Evolutionary conservation across 2,797 vertebrate species (phyloP), one percentile per base, ranked within the genome.

Genomic region (Danionella dracula): DNA sequence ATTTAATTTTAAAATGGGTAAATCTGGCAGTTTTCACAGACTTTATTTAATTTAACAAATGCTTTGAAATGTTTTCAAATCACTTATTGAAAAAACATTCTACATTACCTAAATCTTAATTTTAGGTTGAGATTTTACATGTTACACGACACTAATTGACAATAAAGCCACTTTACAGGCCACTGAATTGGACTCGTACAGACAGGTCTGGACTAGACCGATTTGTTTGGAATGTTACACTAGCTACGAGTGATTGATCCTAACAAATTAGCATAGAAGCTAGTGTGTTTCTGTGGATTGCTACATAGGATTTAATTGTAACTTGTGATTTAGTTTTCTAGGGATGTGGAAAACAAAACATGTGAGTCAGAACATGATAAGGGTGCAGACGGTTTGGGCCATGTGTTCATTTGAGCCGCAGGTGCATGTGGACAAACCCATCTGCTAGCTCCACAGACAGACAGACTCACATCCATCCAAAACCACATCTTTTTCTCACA

Each of bases 381-480:
- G 32, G 5, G 44, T 1, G 8, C 8, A 23, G 10, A 9, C 27
- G n/a, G 27, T 34, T 34, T 11, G 5, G 9, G 37, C 32, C 21
- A 42, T 8, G 2, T 44, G 42, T 50, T 38, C 40, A 55, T 21
- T 46, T 38, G 73, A 12, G 34, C 23, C 49, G 5, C 67, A 46
- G 49, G 10, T 38, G 8, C 44, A 41, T 50, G 11, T 73, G 66
- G 69, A 38, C 66, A 40, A 63, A 54, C 63, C 53, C 71, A 66
- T 70, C 56, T 70, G 75, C 78, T 11, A 71, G 73, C 76, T 76
- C 72, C 78, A 71, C 76, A 76, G 76, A 76, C 68, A 73, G 64
- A 64, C 38, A 71, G 27, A 62, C 12, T 45, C 32, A 61, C 12
- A 51, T 56, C 41, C 34, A 40, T 56, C 49, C 21, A 70, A 63